Percentiles rank a stretch among this genome's conserved stretches.
Conservation (phyloP, 2,888 invertebrate genomes). For the Diaphora mendica region DNA sequence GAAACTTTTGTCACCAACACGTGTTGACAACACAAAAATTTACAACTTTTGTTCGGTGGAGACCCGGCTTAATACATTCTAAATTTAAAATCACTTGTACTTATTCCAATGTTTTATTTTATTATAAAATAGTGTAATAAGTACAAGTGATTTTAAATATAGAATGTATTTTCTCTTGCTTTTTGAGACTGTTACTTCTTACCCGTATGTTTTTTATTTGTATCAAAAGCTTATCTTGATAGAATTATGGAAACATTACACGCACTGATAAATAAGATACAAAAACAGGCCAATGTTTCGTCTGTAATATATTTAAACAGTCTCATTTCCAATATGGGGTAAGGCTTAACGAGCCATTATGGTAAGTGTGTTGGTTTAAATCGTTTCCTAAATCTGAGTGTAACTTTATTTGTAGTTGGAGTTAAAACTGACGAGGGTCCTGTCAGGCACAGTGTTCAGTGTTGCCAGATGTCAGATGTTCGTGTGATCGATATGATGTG, state of each 20-base stretch:
- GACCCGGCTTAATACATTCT: too few species aligned
- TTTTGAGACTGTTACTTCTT: too few species aligned
- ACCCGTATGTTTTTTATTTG: too few species aligned
- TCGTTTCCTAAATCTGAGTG: conserved; percentile 7
- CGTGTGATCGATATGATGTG: conserved; percentile 21
- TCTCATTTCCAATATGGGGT: not conserved
- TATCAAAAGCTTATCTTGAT: not conserved
- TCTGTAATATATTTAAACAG: not conserved
- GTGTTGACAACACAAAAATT: too few species aligned
- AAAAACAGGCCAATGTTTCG: not conserved
- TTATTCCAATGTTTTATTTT: too few species aligned
- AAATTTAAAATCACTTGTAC: too few species aligned
- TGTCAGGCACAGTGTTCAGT: conserved; percentile 53
- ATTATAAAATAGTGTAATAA: too few species aligned
- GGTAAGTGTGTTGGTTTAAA: conserved; percentile 1
- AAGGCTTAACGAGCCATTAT: not conserved
- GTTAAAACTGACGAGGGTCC: conserved; percentile 58
- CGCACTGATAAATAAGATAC: not conserved
- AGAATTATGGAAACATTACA: not conserved
- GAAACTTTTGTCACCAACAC: too few species aligned
- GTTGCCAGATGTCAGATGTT: conserved; percentile 19
- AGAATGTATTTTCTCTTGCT: too few species aligned
- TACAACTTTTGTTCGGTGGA: too few species aligned
- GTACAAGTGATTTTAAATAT: too few species aligned
- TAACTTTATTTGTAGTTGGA: conserved; percentile 15